Base-by-base conservation (phyloP, 2,113 vertebrate genomes). In the Spermophilus dauricus region DNA sequence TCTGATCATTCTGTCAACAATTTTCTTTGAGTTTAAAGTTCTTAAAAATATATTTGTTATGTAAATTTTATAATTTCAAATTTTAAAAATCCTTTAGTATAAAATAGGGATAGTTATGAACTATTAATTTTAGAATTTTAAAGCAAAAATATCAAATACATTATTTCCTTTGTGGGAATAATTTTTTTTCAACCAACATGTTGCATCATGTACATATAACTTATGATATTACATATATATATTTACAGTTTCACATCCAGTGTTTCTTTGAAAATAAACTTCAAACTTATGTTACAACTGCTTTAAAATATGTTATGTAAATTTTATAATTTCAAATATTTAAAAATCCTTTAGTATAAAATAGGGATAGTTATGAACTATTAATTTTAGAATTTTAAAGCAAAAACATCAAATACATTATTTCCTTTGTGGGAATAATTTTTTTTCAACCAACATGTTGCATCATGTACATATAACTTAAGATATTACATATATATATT, bases 21-120 rank as follows among this genome's bases (percentile, higher is more conserved):
- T 92, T 92, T 89, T 80, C 20, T 77, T 82, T 90, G 61, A 91
- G 30, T 39, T 92, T 97, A 78, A 88, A 67, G 6, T 67, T 78
- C 2, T n/a, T 53, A 6, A 45, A 73, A 88, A 76, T 28, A 92
- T 76, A 92, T 76, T 69, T 86, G 48, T 51, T 51, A 75, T 70
- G 39, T 91, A 8, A 90, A 28, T 77, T 86, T 76, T 76, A 2
- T 20, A 37, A 76, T 63, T 69, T 48, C 6, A 56, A 67, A 63
- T 1, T 95, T 51, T 84, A 73, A 87, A 91, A 82, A n/a, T 48
- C 2, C 13, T 89, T 80, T 63, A 53, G 30, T 65, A 78, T 24
- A 65, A 89, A 89, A 75, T 76, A 28, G 2, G 0, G 48, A 72
- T 32, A 16, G 48, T 30, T 32, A 37, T 63, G 2, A 3, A 37